Percentiles rank a stretch among this genome's conserved stretches.
Conservation (phyloP, 2,113 vertebrate species). For the Alexandromys fortis region DNA sequence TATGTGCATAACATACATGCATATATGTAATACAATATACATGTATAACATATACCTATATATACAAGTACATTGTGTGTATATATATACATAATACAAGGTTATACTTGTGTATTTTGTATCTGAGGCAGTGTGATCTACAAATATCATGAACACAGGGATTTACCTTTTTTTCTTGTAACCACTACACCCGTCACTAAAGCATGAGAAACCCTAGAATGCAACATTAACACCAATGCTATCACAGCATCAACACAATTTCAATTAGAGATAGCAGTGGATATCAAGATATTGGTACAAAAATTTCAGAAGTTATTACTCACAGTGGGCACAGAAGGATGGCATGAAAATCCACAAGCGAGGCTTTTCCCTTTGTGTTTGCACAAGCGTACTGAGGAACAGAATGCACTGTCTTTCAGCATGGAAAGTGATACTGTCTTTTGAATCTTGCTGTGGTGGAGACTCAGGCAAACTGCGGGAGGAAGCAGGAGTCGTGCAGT, state of each 20-base stretch:
- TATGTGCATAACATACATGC: background rate
- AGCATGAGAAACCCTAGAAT: background rate
- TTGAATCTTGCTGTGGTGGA: conserved; percentile 15
- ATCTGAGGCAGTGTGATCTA: background rate
- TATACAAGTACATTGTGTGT: background rate
- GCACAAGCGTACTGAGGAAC: background rate
- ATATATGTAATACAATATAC: background rate
- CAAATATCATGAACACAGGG: background rate
- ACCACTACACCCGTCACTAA: background rate
- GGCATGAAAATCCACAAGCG: background rate
- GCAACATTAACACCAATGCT: background rate
- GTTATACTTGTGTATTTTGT: background rate
- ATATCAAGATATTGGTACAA: background rate
- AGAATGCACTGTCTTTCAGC: background rate
- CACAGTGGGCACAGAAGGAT: background rate
- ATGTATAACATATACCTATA: background rate
- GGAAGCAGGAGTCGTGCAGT: background rate
- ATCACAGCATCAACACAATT: background rate
- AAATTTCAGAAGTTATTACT: background rate
- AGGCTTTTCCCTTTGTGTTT: background rate
- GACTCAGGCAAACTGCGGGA: background rate
- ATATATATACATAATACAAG: background rate
- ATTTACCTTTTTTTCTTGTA: conserved; percentile 9
- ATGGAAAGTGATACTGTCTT: background rate
- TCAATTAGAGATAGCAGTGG: background rate